Base-by-base conservation (phyloP, 1,140 invertebrate genomes). In the Macrosteles quadrilineatus region DNA sequence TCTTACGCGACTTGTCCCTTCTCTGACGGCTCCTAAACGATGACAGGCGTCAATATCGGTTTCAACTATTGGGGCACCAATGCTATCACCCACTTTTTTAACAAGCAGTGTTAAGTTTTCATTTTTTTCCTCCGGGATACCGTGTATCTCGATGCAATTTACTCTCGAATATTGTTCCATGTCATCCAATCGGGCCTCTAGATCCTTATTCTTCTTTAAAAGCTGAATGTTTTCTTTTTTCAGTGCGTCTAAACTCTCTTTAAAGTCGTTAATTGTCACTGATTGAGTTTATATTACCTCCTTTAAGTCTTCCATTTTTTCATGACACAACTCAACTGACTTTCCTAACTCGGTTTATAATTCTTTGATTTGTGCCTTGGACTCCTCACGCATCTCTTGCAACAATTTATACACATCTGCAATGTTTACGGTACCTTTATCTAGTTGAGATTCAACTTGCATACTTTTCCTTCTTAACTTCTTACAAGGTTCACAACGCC, bases 131-230 rank as follows among this genome's bases (percentile, higher is more conserved):
- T 6, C 47, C 21, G n/a, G 47, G n/a, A 50, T 50, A 4, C 47
- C n/a, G 17, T 50, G 47, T 19, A 50, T 50, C 47, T 50, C n/a
- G 17, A 50, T 23, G 21, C 47, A 50, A 50, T 50, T 50, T n/a
- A n/a, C 21, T 50, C 6, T 19, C 6, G 47, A 50, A 23, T 50
- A 50, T 50, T 50, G 47, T 23, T 50, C 47, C n/a, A 50, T 50
- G n/a, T 50, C 6, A 6, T 50, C 47, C 21, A 50, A 23, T n/a
- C n/a, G 47, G 21, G 17, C n/a, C n/a, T 50, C 47, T n/a, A 50
- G n/a, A n/a, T 19, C 21, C 6, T 50, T 23, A 50, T 23, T 50
- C n/a, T 50, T 50, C 3, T 50, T 23, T 50, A 6, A n/a, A 50
- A 50, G 32, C 4, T 36, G 14, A 36, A 36, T 14, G 32, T 36